Evolutionary conservation across 2,888 invertebrate genomes (phyloP).

Genomic region (Crossocerus cetratus): DNA sequence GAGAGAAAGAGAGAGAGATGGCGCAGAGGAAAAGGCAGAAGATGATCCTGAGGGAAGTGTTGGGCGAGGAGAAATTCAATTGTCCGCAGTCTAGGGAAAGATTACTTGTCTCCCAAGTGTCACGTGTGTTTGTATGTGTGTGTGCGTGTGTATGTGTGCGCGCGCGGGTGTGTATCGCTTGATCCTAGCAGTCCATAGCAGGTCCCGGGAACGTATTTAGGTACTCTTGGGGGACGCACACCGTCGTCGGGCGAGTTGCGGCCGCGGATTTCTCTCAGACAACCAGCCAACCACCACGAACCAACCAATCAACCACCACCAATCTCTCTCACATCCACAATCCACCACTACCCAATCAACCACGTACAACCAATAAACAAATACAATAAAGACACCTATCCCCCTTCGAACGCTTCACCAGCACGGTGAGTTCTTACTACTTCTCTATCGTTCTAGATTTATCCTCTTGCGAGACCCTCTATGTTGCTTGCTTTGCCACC

Average conservation of each 20-base stretch:
- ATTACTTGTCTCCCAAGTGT: conserved; percentile 37
- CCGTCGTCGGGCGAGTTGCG: conserved; percentile 62
- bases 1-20: not conserved
- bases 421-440: conserved; percentile 71
- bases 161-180: conserved; percentile 32
- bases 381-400: conserved; percentile 61
- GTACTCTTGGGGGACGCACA: conserved; percentile 50
- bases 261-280: conserved; percentile 65
- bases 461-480: conserved; percentile 17
- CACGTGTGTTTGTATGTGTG: conserved; percentile 21
- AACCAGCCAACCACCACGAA: conserved; percentile 59
- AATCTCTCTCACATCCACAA: conserved; percentile 46
- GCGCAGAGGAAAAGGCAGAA: conserved; percentile 2
- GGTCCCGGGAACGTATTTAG: conserved; percentile 63
- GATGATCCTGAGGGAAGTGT: conserved; percentile 12
- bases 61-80: conserved; percentile 31
- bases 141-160: too few species aligned
- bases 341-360: conserved; percentile 59
- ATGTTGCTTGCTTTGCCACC: too few species aligned
- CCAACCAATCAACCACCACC: conserved; percentile 49
- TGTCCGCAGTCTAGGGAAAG: conserved; percentile 18
- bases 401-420: conserved; percentile 70
- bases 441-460: conserved; percentile 56
- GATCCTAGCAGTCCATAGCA: conserved; percentile 59
- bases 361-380: conserved; percentile 62